Evolutionary conservation across 2,888 invertebrate genomes (phyloP).

Genomic region (Lasioglossum leucozonium): DNA sequence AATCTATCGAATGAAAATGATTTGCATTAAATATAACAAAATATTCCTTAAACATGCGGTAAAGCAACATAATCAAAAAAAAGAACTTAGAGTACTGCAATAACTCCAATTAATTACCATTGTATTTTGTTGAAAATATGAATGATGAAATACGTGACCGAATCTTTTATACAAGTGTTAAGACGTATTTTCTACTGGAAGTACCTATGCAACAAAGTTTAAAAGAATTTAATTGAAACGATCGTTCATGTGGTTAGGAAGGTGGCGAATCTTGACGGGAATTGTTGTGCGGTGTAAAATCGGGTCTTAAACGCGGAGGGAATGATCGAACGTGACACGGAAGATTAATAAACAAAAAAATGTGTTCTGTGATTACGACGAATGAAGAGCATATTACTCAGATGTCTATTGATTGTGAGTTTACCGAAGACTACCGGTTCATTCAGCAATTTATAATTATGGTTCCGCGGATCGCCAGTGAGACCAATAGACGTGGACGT

Average conservation of each 20-base stretch:
- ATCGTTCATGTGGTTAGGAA: slow-evolving; percentile 45
- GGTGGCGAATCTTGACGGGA: slow-evolving; percentile 37
- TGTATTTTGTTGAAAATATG: slow-evolving; percentile 9
- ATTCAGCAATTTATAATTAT: slow-evolving; percentile 27
- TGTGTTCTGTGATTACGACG: slow-evolving; percentile 36
- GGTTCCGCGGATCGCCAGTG: background rate
- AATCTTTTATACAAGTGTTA: background rate
- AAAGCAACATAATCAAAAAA: background rate
- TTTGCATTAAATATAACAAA: slow-evolving; percentile 16
- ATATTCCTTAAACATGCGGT: slow-evolving; percentile 3
- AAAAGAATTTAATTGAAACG: slow-evolving; percentile 16
- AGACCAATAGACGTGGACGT: background rate
- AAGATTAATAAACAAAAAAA: slow-evolving; percentile 28
- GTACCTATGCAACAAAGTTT: slow-evolving; percentile 5
- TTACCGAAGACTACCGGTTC: slow-evolving; percentile 28
- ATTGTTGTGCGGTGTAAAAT: background rate
- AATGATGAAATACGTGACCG: background rate
- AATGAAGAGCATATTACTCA: slow-evolving; percentile 41
- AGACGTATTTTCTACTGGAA: slow-evolving; percentile 1
- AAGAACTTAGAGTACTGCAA: background rate
- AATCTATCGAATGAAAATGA: background rate
- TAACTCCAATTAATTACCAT: slow-evolving; percentile 13
- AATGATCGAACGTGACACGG: background rate
- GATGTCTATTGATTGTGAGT: slow-evolving; percentile 58
- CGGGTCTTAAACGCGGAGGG: background rate